Conservation (phyloP, 2,888 invertebrate genomes). For the Oxycera nigricornis region DNA sequence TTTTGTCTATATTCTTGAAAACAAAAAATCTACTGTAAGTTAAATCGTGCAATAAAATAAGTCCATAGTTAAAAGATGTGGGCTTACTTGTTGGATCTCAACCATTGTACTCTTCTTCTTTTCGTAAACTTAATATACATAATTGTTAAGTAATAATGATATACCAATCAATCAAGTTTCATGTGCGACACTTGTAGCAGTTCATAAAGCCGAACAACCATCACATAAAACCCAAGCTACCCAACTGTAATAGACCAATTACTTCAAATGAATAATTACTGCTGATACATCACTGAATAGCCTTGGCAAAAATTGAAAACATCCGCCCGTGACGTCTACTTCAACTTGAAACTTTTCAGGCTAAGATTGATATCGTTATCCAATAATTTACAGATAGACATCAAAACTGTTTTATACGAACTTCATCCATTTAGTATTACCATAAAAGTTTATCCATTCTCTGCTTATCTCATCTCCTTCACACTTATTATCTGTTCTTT, state of each 20-base stretch:
- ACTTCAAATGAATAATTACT: slow-evolving; percentile 5
- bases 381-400: slow-evolving; percentile 38
- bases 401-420: slow-evolving; percentile 43
- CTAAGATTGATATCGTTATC: slow-evolving; percentile 16
- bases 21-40: no score
- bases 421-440: slow-evolving; percentile 38
- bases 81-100: no score
- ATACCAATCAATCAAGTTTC: neutral
- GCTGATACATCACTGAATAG: slow-evolving; percentile 7
- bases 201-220: no score
- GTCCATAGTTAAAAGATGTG: no score
- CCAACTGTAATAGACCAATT: neutral
- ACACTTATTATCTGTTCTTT: neutral
- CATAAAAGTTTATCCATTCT: slow-evolving; percentile 27
- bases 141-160: no score
- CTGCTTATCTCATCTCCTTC: neutral
- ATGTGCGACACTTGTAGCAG: no score
- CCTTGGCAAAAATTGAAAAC: slow-evolving; percentile 1
- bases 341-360: neutral
- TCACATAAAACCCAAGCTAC: neutral
- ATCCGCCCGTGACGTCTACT: neutral
- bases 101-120: no score
- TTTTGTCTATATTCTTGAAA: no score
- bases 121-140: no score
- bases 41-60: no score